Evolutionary conservation across 1,140 invertebrate species (phyloP), one percentile per base, ranked within the genome.

Genomic region (Drosophila nikananu): DNA sequence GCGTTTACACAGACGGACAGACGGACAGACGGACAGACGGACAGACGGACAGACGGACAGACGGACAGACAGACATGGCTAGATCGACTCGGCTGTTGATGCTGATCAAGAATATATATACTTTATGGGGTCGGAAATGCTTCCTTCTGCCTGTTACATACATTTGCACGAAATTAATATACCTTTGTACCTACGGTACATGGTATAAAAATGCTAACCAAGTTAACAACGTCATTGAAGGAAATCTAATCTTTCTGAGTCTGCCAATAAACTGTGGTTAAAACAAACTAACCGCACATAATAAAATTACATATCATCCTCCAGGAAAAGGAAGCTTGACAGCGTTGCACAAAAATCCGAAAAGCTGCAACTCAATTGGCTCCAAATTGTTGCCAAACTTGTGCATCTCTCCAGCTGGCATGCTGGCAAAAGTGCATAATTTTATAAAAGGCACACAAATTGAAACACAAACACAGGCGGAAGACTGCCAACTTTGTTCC

Each of bases 361-460:
- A 61, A 73, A 73, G 37, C 60, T 61, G 44, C 71, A 61, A 73
- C 71, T 73, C 71, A 73, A 74, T 74, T 74, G 71, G 68, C 67
- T 52, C 30, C 27, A 74, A 73, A 74, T 61, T 74, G 54, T 73
- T 61, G 46, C 21, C 44, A 13, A 74, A 74, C 71, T 73, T 72
- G 54, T 52, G 49, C 67, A 68, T 71, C 63, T 37, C 46, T 49
- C 23, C 46, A 19, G 51, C 51, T 52, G 48, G 25, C n/a, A 52
- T 64, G 65, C 83, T 83, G 84, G 77, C 70, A 87, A 89, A 81
- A 87, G 86, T 87, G 86, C 84, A 87, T 87, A 87, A 89, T 87
- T 87, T 79, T 73, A 87, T 87, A 84, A 89, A 81, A 84, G 81
- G 70, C 77, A 73, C 70, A 89, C 84, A 87, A 87, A 90, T 87